A percentile compares a stretch with the other conserved stretches of the same genome.
Evolutionary conservation across 2,888 invertebrate species (phyloP).

Genomic region (Tachystola acroxantha): DNA sequence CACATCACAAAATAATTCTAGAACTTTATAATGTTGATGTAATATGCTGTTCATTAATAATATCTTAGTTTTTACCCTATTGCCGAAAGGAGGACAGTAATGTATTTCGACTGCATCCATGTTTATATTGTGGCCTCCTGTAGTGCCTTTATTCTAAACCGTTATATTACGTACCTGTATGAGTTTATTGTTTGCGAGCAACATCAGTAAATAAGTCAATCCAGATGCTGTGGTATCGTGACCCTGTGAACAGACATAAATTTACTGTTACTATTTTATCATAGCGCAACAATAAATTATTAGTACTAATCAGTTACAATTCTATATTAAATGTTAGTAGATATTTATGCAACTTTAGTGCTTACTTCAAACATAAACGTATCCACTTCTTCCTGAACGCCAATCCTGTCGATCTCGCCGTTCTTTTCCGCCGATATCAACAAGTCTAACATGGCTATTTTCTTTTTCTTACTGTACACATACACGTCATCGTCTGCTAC

Average conservation of each 20-base stretch:
- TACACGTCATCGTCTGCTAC: conserved; percentile 22
- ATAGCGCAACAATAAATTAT: too few species aligned
- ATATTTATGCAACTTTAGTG: not conserved
- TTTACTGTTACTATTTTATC: too few species aligned
- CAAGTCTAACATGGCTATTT: conserved; percentile 40
- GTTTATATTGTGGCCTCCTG: too few species aligned
- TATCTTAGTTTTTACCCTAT: too few species aligned
- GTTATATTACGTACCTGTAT: conserved; percentile 49
- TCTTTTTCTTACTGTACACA: conserved; percentile 52
- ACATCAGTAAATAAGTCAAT: conserved; percentile 61
- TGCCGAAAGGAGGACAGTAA: too few species aligned
- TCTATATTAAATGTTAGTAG: not conserved
- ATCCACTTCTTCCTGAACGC: conserved; percentile 80
- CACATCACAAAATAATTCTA: too few species aligned
- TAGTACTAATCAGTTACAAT: too few species aligned
- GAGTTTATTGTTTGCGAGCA: conserved; percentile 66
- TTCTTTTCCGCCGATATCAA: conserved; percentile 62
- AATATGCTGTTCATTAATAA: too few species aligned
- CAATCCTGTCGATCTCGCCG: conserved; percentile 61
- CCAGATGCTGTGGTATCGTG: conserved; percentile 79
- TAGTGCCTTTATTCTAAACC: too few species aligned
- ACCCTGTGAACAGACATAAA: conserved; percentile 63
- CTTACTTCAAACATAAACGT: conserved; percentile 81
- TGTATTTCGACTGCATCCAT: too few species aligned
- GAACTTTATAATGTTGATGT: too few species aligned